A percentile compares a stretch with the other conserved stretches of the same genome.
These are phyloP conservation scores for Glyptemys insculpta DNA, from an alignment of 2,797 vertebrate species.

Conservation along the genomic window DNA sequence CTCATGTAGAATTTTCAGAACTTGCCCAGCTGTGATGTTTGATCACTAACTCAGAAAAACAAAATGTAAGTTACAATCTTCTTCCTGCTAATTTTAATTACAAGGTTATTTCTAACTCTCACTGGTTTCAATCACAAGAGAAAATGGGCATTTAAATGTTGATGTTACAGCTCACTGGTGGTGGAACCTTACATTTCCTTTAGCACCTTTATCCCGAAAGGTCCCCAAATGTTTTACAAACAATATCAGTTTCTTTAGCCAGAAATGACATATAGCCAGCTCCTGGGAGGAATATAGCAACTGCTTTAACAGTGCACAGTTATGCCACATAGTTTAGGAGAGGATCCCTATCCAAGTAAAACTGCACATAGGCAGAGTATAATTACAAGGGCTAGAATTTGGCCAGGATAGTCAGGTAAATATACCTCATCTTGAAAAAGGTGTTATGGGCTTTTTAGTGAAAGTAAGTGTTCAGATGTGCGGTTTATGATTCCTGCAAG, in stretches of 20 bases:
- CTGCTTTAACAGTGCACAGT: neutral
- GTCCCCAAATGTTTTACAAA: constrained; percentile 44
- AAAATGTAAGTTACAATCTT: constrained; percentile 26
- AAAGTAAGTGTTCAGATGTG: accelerated
- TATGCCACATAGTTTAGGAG: neutral
- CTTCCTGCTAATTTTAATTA: neutral
- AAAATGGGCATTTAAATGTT: neutral
- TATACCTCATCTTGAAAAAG: neutral
- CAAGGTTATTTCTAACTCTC: neutral
- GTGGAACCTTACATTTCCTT: constrained; percentile 9
- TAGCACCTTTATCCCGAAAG: constrained; percentile 63
- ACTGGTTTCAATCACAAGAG: neutral
- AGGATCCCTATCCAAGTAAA: neutral
- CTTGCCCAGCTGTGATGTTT: constrained; percentile 50
- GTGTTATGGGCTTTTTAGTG: accelerated
- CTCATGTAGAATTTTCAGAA: constrained; percentile 46
- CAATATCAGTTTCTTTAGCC: constrained; percentile 38
- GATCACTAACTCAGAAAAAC: constrained; percentile 11
- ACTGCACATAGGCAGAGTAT: neutral
- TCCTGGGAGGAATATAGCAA: neutral
- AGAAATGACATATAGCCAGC: neutral
- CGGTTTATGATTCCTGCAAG: accelerated
- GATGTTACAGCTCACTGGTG: accelerated
- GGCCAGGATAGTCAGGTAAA: neutral
- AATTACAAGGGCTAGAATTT: neutral